Evolutionary conservation across 1,140 invertebrate genomes (phyloP).

Genomic region (Bombus polaris): DNA sequence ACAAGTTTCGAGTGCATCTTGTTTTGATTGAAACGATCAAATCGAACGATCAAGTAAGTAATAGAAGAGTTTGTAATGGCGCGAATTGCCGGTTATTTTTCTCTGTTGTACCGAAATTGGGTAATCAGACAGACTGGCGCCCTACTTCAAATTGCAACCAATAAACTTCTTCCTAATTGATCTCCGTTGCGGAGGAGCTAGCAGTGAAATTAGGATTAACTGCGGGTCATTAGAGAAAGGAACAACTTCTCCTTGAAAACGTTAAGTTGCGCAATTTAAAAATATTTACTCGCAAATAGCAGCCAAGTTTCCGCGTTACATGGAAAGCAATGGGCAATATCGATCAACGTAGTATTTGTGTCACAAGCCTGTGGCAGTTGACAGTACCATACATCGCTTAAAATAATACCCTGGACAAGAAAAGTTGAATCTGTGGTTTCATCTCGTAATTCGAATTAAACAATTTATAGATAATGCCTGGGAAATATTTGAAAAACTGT

Average conservation of each 20-base stretch:
- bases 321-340: slow-evolving; percentile 36
- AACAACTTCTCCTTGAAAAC: neutral
- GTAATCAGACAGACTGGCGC: slow-evolving; percentile 29
- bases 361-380: slow-evolving; percentile 25
- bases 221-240: slow-evolving; percentile 17
- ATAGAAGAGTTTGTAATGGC: neutral
- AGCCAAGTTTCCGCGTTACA: neutral
- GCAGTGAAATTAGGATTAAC: slow-evolving; percentile 52
- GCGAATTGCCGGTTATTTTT: slow-evolving; percentile 12
- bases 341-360: slow-evolving; percentile 48
- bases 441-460: neutral
- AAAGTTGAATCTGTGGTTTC: neutral
- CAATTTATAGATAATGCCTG: neutral
- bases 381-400: neutral
- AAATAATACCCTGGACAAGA: neutral
- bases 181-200: slow-evolving; percentile 39
- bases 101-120: slow-evolving; percentile 24
- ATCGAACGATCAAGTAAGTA: neutral
- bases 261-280: neutral
- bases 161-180: neutral
- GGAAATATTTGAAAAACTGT: neutral
- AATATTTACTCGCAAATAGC: slow-evolving; percentile 16
- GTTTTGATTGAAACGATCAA: neutral
- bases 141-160: slow-evolving; percentile 30
- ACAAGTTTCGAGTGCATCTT: neutral